These are phyloP conservation scores for Rachycentron canadum DNA, from an alignment of 2,797 vertebrate species.

Conservation along the genomic window DNA sequence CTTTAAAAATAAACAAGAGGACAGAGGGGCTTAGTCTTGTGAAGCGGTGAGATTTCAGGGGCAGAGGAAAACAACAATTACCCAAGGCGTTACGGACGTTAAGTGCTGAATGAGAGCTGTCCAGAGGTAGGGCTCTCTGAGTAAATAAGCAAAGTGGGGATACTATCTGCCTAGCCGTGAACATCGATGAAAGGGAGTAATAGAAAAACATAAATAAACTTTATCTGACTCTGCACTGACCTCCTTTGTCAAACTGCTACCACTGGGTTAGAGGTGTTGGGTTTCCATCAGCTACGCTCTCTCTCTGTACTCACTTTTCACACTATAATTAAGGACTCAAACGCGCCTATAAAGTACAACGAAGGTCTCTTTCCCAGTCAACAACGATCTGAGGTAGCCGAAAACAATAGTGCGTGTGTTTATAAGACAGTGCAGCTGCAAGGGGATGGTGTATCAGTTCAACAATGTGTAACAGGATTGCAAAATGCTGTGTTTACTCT, in stretches of 20 bases:
- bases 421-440: slow-evolving; percentile 65
- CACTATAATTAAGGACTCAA: slow-evolving; percentile 55
- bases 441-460: slow-evolving; percentile 62
- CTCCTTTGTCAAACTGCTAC: slow-evolving; percentile 72
- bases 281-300: slow-evolving; percentile 67
- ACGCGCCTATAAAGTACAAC: slow-evolving; percentile 41
- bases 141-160: slow-evolving; percentile 80
- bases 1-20: slow-evolving; percentile 86
- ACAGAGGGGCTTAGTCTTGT: slow-evolving; percentile 79
- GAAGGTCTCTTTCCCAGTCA: slow-evolving; percentile 56
- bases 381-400: slow-evolving; percentile 47
- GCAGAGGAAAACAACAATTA: slow-evolving; percentile 84
- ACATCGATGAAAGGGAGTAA: slow-evolving; percentile 75
- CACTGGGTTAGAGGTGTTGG: slow-evolving; percentile 69
- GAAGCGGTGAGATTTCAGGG: slow-evolving; percentile 76
- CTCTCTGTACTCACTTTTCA: slow-evolving; percentile 52
- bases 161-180: slow-evolving; percentile 64
- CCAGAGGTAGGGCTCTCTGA: slow-evolving; percentile 70
- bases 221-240: slow-evolving; percentile 77
- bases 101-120: slow-evolving; percentile 79
- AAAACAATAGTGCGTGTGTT: slow-evolving; percentile 66
- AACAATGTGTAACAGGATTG: slow-evolving; percentile 67
- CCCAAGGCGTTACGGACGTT: slow-evolving; percentile 77
- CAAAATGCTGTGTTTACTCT: slow-evolving; percentile 78
- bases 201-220: slow-evolving; percentile 79